A percentile compares a stretch with the other conserved stretches of the same genome.
These are phyloP conservation scores for Gymnogyps californianus DNA, from an alignment of 2,113 vertebrate species.

Conservation along the genomic window DNA sequence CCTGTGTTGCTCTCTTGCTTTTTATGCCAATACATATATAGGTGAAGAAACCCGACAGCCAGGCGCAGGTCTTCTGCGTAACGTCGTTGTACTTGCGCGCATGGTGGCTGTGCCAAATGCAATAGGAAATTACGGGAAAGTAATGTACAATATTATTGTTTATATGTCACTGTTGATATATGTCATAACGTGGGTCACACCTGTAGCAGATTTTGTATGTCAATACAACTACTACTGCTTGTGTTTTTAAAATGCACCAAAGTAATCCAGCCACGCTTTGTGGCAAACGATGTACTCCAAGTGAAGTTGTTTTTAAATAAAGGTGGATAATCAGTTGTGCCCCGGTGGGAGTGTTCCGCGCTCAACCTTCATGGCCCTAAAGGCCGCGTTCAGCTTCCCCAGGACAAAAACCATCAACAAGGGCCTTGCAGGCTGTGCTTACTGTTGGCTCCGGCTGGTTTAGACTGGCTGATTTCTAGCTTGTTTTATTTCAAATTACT, in stretches of 20 bases:
- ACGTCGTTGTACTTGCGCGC: rapidly evolving
- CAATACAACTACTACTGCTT: rapidly evolving
- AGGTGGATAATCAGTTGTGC: neutral
- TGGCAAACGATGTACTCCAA: neutral
- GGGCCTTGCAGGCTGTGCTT: neutral
- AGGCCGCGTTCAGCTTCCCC: neutral
- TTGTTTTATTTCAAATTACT: rapidly evolving
- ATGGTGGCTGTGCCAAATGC: neutral
- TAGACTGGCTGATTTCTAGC: no score
- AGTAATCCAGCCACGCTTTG: rapidly evolving
- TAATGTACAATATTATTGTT: rapidly evolving
- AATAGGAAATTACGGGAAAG: rapidly evolving
- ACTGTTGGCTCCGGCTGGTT: rapidly evolving
- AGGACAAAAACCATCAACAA: rapidly evolving
- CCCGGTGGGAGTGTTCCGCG: rapidly evolving
- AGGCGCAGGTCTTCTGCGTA: rapidly evolving
- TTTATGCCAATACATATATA: rapidly evolving
- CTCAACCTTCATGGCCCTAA: rapidly evolving
- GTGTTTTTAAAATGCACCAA: neutral
- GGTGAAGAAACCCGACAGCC: neutral
- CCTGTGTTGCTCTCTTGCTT: neutral
- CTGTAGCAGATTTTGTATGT: neutral
- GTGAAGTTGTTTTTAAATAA: neutral
- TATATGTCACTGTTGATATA: neutral
- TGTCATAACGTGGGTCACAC: neutral